These are phyloP conservation scores for pig (Sus scrofa) DNA, from an alignment of 2,113 vertebrate genomes.

Conservation along the genomic window T2T-Sscrofa CM000825.6:99816501-99817000, in stretches of 20 bases:
- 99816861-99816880: background rate
- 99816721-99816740: constrained; percentile 36
- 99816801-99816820: constrained; percentile 26
- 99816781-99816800: constrained; percentile 51
- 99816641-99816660: background rate
- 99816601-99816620: background rate
- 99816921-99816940: background rate
- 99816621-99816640: background rate
- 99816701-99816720: background rate
- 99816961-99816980: background rate
- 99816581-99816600: background rate
- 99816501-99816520: no score
- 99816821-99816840: constrained; percentile 59
- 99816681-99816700: fast-evolving
- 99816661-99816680: background rate
- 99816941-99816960: background rate
- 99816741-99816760: constrained; percentile 32
- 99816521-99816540: no score
- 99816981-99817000: constrained; percentile 8
- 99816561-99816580: background rate
- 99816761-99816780: constrained; percentile 19
- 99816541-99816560: no score
- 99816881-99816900: constrained; percentile 55
- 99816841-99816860: constrained; percentile 25
- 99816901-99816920: background rate